Evolutionary conservation across 2,888 invertebrate genomes (phyloP), one percentile per base, ranked within the genome.

Genomic region (Himalopsyche tibetana): DNA sequence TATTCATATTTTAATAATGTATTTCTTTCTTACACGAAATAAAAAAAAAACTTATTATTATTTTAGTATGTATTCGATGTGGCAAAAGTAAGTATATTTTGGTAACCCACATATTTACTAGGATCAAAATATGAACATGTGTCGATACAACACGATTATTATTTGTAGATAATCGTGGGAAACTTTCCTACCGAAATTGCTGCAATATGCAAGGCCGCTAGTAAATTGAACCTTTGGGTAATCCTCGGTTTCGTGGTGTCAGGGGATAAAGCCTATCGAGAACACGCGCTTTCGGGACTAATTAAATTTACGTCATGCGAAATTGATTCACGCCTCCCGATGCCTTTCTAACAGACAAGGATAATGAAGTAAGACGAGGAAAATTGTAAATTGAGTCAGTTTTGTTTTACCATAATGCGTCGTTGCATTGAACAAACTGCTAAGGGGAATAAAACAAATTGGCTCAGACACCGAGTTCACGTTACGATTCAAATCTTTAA

Each of bases 201-300:
- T 63, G 63, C 63, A 63, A 19, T 19, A 19, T 63, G 63, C 63
- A 63, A 28, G 63, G 63, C 17, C n/a, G 63, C 6, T 28, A 63
- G 63, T 63, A 63, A 63, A 63, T 63, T 63, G 63, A 63, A 63
- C 63, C 63, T 63, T 63, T 11, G 63, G 19, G 19, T 63, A 63
- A 63, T 63, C 63, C 63, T 19, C n/a, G 28, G 28, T 19, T 63
- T 28, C 28, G 40, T 5, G 15, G 40, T 36, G 42, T 19, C 40
- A 38, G 80, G 80, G 80, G 40, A 80, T 80, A 17, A 80, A 40
- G 42, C 80, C 80, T 80, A 80, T 80, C 42, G 80, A 80, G 38
- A 80, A 40, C 80, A 80, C 42, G 80, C 42, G 80, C 42, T n/a
- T 38, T 40, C 38, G n/a, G 80, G 38, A 28, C 80, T 80, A 80